Conservation (phyloP, 2,113 vertebrate species). For the Argyrosomus japonicus region DNA sequence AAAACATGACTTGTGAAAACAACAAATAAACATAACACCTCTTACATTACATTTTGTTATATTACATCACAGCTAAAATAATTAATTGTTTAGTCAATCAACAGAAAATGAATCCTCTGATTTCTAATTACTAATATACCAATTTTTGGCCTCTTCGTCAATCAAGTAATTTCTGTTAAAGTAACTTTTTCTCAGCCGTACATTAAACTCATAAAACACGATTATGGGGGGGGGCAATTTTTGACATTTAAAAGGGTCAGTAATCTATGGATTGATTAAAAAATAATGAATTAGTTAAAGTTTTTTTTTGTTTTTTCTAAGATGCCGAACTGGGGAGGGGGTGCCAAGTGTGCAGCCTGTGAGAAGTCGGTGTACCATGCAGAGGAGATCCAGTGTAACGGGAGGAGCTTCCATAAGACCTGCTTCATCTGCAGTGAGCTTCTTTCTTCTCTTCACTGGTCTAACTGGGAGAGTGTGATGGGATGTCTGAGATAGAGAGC, state of each 20-base stretch:
- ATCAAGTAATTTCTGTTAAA: too few relatives aligned
- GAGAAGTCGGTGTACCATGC: constrained; percentile 94
- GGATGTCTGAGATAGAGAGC: too few relatives aligned
- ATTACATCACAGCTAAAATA: too few relatives aligned
- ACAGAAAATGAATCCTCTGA: too few relatives aligned
- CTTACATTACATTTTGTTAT: too few relatives aligned
- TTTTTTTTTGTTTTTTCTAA: background rate
- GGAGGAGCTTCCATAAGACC: constrained; percentile 94
- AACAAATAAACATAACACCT: too few relatives aligned
- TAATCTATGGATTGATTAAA: background rate
- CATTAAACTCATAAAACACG: background rate
- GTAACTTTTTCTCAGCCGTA: too few relatives aligned
- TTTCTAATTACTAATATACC: too few relatives aligned
- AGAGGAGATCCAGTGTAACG: constrained; percentile 96
- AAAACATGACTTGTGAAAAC: too few relatives aligned
- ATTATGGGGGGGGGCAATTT: too few relatives aligned
- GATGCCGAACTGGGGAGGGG: constrained; percentile 96
- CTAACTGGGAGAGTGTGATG: background rate
- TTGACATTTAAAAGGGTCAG: background rate
- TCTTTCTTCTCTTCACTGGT: background rate
- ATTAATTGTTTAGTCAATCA: too few relatives aligned
- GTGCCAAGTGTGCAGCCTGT: constrained; percentile 92
- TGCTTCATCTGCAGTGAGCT: constrained; percentile 96
- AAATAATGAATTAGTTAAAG: background rate
- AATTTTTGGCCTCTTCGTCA: too few relatives aligned